phyloP scores from a whole-genome alignment of 2,797 vertebrate genomes.

The Lycodopsis pacificus region DNA sequence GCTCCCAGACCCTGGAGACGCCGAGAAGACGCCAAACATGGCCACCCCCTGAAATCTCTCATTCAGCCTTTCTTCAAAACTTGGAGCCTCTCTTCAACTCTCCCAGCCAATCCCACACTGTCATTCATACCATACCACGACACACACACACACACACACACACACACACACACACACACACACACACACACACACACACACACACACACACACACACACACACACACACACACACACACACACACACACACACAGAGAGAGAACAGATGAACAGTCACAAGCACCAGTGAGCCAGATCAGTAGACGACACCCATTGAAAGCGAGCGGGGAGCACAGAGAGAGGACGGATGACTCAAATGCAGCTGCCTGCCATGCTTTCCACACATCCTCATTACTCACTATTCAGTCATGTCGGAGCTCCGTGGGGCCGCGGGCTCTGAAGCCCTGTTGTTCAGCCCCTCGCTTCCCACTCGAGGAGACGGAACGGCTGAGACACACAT shows the following conservation, averaged over 20 bases:
- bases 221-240: not conserved
- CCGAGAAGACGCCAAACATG: not conserved
- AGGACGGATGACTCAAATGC: constrained; percentile 80
- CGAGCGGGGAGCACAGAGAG: constrained; percentile 35
- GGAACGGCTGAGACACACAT: constrained; percentile 41
- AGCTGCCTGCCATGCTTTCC: constrained; percentile 80
- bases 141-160: not conserved
- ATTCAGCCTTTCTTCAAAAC: constrained; percentile 31
- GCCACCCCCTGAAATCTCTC: constrained; percentile 24
- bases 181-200: not conserved
- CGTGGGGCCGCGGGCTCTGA: constrained; percentile 52
- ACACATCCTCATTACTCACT: constrained; percentile 83
- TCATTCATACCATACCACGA: constrained; percentile 29
- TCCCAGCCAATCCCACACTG: constrained; percentile 14
- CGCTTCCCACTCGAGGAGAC: constrained; percentile 33
- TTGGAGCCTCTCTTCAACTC: constrained; percentile 18
- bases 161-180: not conserved
- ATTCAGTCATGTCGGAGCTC: constrained; percentile 69
- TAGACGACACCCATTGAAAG: constrained; percentile 61
- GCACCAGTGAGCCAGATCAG: constrained; percentile 48
- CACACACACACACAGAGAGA: not conserved
- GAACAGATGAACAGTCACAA: constrained; percentile 41
- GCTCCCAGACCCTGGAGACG: not conserved
- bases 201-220: not conserved
- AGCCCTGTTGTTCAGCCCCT: constrained; percentile 64